These are phyloP conservation scores for Trachelus troglodyta DNA, from an alignment of 2,888 invertebrate genomes.

Conservation along the genomic window DNA sequence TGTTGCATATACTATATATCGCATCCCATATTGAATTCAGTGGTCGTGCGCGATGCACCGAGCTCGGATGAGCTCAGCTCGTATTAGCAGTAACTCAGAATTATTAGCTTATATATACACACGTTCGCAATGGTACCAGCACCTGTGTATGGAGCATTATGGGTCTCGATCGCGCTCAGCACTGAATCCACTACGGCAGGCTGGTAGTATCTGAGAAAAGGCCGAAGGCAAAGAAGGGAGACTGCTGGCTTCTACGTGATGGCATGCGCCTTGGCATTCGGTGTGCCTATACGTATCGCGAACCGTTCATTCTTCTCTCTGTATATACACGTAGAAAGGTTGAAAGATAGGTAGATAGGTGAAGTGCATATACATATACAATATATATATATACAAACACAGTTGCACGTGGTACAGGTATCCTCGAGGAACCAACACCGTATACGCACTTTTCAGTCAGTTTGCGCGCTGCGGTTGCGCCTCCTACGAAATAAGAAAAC, in stretches of 20 bases:
- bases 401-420: background rate
- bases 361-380: background rate
- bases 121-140: conserved; percentile 25
- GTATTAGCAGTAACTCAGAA: conserved; percentile 47
- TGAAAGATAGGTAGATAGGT: background rate
- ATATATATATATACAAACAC: background rate
- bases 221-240: conserved; percentile 41
- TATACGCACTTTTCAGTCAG: background rate
- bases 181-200: background rate
- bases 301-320: conserved; percentile 14
- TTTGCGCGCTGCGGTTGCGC: background rate
- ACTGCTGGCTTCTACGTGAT: conserved; percentile 49
- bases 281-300: conserved; percentile 23
- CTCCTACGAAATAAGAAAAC: background rate
- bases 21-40: conserved; percentile 33
- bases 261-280: conserved; percentile 52
- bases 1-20: conserved; percentile 9
- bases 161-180: conserved; percentile 7
- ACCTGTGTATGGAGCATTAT: conserved; percentile 17
- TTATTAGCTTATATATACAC: conserved; percentile 41
- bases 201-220: conserved; percentile 34
- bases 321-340: background rate
- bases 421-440: background rate
- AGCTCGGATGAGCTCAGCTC: conserved; percentile 23
- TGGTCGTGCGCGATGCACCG: conserved; percentile 16